These are phyloP conservation scores for Scaptomyza polygonia DNA, from an alignment of 2,888 invertebrate genomes.

Conservation along the genomic window DNA sequence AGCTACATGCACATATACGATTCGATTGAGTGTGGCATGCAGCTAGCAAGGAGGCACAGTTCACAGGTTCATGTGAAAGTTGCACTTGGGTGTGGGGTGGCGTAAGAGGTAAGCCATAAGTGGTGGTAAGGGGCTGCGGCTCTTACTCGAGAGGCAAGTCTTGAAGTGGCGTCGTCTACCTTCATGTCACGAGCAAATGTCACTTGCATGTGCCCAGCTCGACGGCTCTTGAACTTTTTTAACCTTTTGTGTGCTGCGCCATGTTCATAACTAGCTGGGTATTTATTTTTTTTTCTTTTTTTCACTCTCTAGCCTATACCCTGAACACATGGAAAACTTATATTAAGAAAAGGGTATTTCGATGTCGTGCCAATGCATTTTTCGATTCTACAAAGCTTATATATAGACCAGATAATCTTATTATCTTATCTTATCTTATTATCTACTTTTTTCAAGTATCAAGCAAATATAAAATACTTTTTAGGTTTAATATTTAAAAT, in stretches of 20 bases:
- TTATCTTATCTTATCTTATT: too few relatives aligned
- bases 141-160: constrained; percentile 40
- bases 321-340: not conserved
- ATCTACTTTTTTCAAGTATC: too few relatives aligned
- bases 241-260: constrained; percentile 67
- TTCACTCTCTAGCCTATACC: not conserved
- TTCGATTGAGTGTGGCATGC: constrained; percentile 23
- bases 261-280: constrained; percentile 67
- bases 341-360: not conserved
- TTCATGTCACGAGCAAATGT: constrained; percentile 76
- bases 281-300: constrained; percentile 5
- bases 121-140: not conserved
- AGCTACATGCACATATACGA: constrained; percentile 1
- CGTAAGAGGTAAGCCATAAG: not conserved
- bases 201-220: constrained; percentile 72
- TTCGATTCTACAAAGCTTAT: too few relatives aligned
- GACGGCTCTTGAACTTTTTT: constrained; percentile 75
- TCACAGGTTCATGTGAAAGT: constrained; percentile 79
- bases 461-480: too few relatives aligned
- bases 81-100: constrained; percentile 42
- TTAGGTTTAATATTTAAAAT: too few relatives aligned
- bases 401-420: too few relatives aligned
- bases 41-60: constrained; percentile 37
- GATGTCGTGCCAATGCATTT: not conserved
- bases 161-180: constrained; percentile 70